Evolutionary conservation across 2,797 vertebrate species (phyloP).

Genomic region (Spinibarbus caldwelli): DNA sequence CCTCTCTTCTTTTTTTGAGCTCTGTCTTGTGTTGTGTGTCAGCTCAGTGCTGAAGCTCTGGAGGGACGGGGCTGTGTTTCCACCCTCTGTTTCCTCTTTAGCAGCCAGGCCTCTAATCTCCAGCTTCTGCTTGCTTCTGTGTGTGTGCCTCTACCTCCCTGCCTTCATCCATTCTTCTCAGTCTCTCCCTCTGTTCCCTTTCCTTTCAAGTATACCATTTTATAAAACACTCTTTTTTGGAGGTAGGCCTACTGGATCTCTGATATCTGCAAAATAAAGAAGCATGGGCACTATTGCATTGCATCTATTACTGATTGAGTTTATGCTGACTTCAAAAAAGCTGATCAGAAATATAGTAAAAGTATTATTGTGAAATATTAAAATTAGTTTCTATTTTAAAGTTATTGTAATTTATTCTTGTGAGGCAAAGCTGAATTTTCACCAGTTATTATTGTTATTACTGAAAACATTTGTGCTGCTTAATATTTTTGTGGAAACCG

Average conservation of each 20-base stretch:
- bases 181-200: not conserved
- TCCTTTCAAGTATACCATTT: not conserved
- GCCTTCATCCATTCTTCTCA: not conserved
- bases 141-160: constrained; percentile 20
- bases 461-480: not conserved
- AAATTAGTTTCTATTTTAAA: no score
- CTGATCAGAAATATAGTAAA: no score
- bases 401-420: no score
- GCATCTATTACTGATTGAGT: not conserved
- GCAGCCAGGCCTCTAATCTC: constrained; percentile 53
- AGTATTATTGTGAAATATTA: no score
- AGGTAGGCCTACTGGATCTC: not conserved
- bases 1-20: constrained; percentile 10
- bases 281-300: not conserved
- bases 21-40: constrained; percentile 10
- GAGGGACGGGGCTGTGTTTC: constrained; percentile 53
- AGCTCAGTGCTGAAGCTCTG: constrained; percentile 6
- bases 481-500: not conserved
- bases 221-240: not conserved
- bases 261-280: not conserved
- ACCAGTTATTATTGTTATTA: not conserved
- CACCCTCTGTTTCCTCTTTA: constrained; percentile 39
- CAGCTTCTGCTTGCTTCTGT: constrained; percentile 22
- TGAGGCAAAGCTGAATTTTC: no score
- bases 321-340: not conserved